Evolutionary conservation across 2,797 vertebrate genomes (phyloP).

Genomic region (Gymnocypris eckloni): DNA sequence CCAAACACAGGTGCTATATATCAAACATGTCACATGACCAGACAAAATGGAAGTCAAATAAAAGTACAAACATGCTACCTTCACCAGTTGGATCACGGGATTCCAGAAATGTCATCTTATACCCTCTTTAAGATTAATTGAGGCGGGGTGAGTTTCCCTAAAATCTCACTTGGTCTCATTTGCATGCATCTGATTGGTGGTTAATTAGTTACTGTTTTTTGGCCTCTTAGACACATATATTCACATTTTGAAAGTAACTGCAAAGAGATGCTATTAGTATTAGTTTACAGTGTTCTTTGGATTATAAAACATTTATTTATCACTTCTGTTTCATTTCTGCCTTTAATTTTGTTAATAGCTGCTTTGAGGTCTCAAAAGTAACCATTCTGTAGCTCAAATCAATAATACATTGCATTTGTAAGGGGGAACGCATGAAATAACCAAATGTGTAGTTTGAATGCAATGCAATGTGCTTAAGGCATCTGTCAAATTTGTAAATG

Average conservation of each 20-base stretch:
- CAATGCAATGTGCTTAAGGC: too few relatives aligned
- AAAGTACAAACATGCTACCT: not conserved
- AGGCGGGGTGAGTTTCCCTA: too few relatives aligned
- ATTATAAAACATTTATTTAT: not conserved
- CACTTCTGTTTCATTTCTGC: too few relatives aligned
- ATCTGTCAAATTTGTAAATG: too few relatives aligned
- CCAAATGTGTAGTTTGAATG: too few relatives aligned
- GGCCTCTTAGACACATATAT: not conserved
- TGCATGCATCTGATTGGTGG: too few relatives aligned
- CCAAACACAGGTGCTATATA: not conserved
- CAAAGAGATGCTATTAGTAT: not conserved
- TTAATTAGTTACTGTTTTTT: too few relatives aligned
- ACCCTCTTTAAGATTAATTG: not conserved
- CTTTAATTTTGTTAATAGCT: not conserved
- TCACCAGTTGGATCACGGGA: not conserved
- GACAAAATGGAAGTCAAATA: not conserved
- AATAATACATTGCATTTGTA: too few relatives aligned
- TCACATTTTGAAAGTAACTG: not conserved
- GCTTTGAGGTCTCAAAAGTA: not conserved
- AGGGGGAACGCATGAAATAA: too few relatives aligned
- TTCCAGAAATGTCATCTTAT: not conserved
- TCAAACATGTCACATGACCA: not conserved
- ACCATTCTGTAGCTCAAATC: not conserved
- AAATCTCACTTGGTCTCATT: too few relatives aligned
- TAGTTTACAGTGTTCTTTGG: not conserved